Conservation (phyloP, 2,113 vertebrate genomes). For the Tupaia tana region DNA sequence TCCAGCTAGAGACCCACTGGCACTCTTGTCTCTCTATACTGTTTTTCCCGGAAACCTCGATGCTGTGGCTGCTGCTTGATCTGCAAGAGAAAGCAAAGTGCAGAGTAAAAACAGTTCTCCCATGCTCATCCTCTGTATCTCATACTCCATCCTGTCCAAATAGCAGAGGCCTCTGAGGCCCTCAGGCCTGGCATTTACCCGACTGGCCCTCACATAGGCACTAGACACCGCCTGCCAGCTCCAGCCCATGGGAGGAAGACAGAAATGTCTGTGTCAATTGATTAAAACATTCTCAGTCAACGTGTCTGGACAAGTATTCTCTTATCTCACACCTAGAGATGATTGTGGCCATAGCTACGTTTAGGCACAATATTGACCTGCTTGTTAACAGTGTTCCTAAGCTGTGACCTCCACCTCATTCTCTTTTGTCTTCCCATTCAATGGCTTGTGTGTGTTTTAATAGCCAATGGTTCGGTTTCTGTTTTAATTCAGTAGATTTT, state of each 20-base stretch:
- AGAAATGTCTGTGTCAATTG: constrained; percentile 26
- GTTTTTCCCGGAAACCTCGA: not conserved
- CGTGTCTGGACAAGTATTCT: constrained; percentile 46
- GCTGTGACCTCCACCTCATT: not conserved
- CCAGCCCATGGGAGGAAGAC: not conserved
- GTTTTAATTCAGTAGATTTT: constrained; percentile 24
- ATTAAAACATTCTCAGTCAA: constrained; percentile 21
- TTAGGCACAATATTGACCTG: constrained; percentile 29
- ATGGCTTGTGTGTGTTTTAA: constrained; percentile 6
- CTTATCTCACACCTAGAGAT: constrained; percentile 29
- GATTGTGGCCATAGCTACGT: constrained; percentile 73
- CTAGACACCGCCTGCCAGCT: not conserved
- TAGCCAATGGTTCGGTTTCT: constrained; percentile 24
- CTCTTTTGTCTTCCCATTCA: constrained; percentile 38
- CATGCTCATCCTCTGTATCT: not conserved
- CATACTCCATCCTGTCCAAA: rapidly evolving
- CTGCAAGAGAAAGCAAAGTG: not conserved
- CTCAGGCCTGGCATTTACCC: not conserved
- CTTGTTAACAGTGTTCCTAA: not conserved
- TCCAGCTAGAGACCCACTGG: not conserved
- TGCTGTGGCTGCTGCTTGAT: not conserved
- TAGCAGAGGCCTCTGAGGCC: not conserved
- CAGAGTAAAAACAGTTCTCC: not conserved
- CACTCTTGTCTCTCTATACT: not conserved
- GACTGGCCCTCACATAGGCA: too few species aligned